phyloP scores from a whole-genome alignment of 2,797 vertebrate species.

The Australoheros facetus region DNA sequence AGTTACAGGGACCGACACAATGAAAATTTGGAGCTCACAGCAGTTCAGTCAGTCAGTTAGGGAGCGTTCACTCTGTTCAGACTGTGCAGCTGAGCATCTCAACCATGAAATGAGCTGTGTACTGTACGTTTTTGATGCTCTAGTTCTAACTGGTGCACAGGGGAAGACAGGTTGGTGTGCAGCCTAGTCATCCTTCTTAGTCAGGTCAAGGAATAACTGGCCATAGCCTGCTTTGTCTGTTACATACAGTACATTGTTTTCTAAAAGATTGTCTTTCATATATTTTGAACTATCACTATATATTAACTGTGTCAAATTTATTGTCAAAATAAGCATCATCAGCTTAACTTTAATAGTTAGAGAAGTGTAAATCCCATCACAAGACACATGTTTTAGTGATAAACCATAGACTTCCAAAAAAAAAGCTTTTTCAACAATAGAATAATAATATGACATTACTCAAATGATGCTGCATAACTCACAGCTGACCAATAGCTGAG shows the following conservation, averaged over 20 bases:
- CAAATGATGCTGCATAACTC: conserved; percentile 48
- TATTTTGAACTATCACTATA: not conserved
- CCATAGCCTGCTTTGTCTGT: conserved; percentile 18
- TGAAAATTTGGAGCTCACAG: conserved; percentile 57
- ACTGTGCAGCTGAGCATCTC: conserved; percentile 33
- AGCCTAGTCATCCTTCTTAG: conserved; percentile 32
- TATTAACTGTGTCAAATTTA: conserved; percentile 1
- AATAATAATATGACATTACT: conserved; percentile 35
- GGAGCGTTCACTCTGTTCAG: conserved; percentile 31
- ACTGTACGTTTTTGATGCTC: conserved; percentile 49
- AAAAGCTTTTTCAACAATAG: conserved; percentile 1
- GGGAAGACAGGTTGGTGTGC: conserved; percentile 12
- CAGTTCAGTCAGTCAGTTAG: conserved; percentile 47
- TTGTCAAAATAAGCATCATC: not conserved
- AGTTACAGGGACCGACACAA: conserved; percentile 64
- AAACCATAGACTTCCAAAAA: conserved; percentile 1
- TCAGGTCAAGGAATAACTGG: conserved; percentile 52
- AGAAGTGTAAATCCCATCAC: conserved; percentile 1
- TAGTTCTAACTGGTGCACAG: conserved; percentile 47
- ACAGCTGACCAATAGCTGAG: conserved; percentile 44
- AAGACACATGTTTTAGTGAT: not conserved
- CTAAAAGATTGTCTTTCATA: not conserved
- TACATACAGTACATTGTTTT: conserved; percentile 1
- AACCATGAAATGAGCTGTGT: conserved; percentile 59
- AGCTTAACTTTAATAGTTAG: not conserved